Percentiles rank a stretch among this genome's conserved stretches.
phyloP scores from a whole-genome alignment of 2,888 invertebrate species.

The Eledone cirrhosa region DNA sequence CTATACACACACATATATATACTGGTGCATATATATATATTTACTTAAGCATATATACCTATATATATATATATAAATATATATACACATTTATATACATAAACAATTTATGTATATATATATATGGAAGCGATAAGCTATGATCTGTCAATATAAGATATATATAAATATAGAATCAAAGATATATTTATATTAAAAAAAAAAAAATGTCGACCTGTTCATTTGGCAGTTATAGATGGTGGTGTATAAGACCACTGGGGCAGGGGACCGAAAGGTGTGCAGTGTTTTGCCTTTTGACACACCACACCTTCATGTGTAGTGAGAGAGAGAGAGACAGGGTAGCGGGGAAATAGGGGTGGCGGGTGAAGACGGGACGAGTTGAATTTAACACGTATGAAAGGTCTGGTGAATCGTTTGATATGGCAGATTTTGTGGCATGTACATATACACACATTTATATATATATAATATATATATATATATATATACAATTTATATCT shows the following conservation, averaged over 20 bases:
- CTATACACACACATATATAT: neutral
- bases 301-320: too few species aligned
- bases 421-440: conserved; percentile 26
- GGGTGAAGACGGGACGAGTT: neutral
- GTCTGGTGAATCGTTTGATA: conserved; percentile 13
- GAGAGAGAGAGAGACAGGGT: too few species aligned
- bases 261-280: neutral
- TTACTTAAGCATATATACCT: neutral
- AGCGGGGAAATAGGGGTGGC: neutral
- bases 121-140: too few species aligned
- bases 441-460: conserved; percentile 22
- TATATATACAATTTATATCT: conserved; percentile 17
- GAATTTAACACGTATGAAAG: neutral
- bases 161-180: too few species aligned
- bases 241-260: neutral
- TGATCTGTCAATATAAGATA: too few species aligned
- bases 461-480: conserved; percentile 21
- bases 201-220: conserved; percentile 6
- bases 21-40: neutral
- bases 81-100: neutral
- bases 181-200: too few species aligned
- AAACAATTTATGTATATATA: neutral
- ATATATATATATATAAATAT: neutral
- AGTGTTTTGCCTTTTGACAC: too few species aligned
- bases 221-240: conserved; percentile 7